phyloP scores from a whole-genome alignment of 2,888 invertebrate species.

The Ophion ellenae region DNA sequence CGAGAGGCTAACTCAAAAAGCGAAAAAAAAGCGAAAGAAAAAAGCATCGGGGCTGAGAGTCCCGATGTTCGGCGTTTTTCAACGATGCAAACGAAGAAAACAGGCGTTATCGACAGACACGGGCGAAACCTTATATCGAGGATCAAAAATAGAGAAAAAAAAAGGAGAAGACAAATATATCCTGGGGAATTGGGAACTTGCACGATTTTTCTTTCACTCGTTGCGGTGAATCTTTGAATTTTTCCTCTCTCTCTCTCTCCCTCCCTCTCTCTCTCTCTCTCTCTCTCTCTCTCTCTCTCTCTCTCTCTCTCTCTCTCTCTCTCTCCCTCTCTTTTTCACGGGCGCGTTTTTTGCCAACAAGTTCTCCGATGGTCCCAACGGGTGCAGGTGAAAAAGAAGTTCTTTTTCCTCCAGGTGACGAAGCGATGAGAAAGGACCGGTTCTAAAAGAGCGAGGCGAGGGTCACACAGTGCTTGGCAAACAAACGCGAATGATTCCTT shows the following conservation, averaged over 20 bases:
- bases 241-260: background rate
- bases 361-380: background rate
- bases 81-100: background rate
- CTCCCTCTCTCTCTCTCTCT: too few relatives aligned
- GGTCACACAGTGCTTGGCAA: background rate
- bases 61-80: background rate
- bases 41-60: background rate
- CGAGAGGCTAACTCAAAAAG: background rate
- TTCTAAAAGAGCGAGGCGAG: background rate
- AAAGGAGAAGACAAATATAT: background rate
- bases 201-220: background rate
- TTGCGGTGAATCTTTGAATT: background rate
- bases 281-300: too few relatives aligned
- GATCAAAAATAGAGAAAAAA: background rate
- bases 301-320: too few relatives aligned
- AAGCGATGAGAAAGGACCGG: background rate
- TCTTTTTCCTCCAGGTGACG: background rate
- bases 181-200: slow-evolving; percentile 1
- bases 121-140: too few relatives aligned
- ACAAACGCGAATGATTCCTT: too few relatives aligned
- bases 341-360: too few relatives aligned
- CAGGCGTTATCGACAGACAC: too few relatives aligned
- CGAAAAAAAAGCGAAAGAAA: background rate
- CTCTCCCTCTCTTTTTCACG: too few relatives aligned
- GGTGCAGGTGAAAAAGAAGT: background rate